A percentile compares a stretch with the other conserved stretches of the same genome.
Conservation (phyloP, 2,888 invertebrate genomes). For the Mythimna impura region DNA sequence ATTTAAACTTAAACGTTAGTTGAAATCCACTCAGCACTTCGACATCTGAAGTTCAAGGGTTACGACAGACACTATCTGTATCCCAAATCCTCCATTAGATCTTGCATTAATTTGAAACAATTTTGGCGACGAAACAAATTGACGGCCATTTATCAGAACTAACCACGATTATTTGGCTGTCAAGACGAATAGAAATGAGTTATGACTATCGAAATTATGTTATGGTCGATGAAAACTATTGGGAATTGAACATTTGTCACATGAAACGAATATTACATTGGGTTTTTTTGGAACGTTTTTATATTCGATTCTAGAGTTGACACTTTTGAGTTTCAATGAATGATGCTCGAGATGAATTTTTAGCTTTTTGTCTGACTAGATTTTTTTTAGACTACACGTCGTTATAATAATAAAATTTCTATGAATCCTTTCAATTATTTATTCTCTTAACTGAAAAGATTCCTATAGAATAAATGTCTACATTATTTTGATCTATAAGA, state of each 20-base stretch:
- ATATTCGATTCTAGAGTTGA: constrained; percentile 23
- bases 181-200: constrained; percentile 63
- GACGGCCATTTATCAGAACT: constrained; percentile 65
- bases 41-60: constrained; percentile 72
- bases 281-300: constrained; percentile 36
- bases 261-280: constrained; percentile 41
- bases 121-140: constrained; percentile 70
- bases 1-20: constrained; percentile 62
- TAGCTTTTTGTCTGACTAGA: not conserved
- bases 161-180: constrained; percentile 64
- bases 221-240: constrained; percentile 60
- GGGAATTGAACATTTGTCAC: constrained; percentile 54
- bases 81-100: constrained; percentile 62
- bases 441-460: too few species aligned
- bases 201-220: constrained; percentile 63
- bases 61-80: constrained; percentile 71
- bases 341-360: constrained; percentile 2
- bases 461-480: too few species aligned
- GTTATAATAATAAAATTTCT: not conserved
- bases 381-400: not conserved
- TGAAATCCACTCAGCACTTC: constrained; percentile 61
- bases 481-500: too few species aligned
- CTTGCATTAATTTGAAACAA: constrained; percentile 74
- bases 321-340: constrained; percentile 18
- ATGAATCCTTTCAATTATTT: too few species aligned